Base-by-base conservation (phyloP, 1,140 invertebrate genomes). In the Pteromalus puparum region DNA sequence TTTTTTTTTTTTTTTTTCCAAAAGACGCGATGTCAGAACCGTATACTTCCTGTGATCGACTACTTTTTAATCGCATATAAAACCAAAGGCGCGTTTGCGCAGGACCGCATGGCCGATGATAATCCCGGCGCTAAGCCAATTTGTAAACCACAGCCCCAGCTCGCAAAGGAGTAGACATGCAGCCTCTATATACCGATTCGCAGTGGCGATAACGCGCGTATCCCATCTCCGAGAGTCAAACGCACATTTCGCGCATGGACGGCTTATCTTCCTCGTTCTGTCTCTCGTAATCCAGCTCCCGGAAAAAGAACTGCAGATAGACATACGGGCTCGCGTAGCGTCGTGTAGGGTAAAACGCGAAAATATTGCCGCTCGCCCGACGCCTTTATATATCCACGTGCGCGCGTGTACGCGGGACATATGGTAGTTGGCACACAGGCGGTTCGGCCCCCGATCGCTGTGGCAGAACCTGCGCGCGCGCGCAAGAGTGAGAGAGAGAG, bases 371-470 rank as follows among this genome's bases (percentile, higher is more conserved):
- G 38, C n/a, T 42, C 10, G 21, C 5, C 18, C 74, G 26, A 34
- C 34, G 73, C 34, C 48, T 68, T 74, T 81, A 61, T 73, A n/a
- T 28, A 70, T 68, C 61, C 42, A 30, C 84, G 74, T 75, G 84
- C 18, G 89, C 85, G 87, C 87, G 86, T 91, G 90, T 92, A 93
- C 92, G 89, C 91, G 90, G 89, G 92, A 92, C 92, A 93, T 93
- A 93, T 93, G 92, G 92, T 93, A 88, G 90, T 92, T 92, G 91
- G 91, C 89, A 82, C 15, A 68, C 15, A 68, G 73, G 38, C n/a
- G 70, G 42, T 73, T 81, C 81, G 84, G 85, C 84, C 87, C 53
- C 21, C 21, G 53, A 61, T 61, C 18, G 53, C 18, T 34, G 18
- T n/a, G 10, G 53, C 53, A 61, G 53, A 61, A 61, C 53, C 53